Conservation (phyloP, 1,140 invertebrate genomes). For the Heliconius nattereri region DNA sequence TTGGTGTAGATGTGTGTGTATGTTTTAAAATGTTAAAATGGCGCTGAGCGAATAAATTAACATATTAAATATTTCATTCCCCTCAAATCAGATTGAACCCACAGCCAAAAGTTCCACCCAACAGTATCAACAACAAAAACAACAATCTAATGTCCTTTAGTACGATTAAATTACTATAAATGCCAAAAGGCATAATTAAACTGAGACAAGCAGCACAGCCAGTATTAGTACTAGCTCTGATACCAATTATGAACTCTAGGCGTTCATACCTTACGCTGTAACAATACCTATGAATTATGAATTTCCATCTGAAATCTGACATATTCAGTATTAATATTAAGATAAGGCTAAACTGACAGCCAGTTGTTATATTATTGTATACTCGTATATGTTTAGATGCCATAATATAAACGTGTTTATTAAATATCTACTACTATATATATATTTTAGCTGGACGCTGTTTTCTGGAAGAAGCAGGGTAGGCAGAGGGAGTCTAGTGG, state of each 20-base stretch:
- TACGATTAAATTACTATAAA: neutral
- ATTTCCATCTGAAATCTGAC: conserved; percentile 12
- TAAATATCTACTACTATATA: too few species aligned
- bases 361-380: neutral
- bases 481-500: too few species aligned
- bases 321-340: conserved; percentile 2
- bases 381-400: too few species aligned
- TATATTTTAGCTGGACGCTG: too few species aligned
- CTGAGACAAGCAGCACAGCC: neutral
- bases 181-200: conserved; percentile 7
- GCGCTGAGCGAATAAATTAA: too few species aligned
- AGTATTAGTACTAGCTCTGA: neutral
- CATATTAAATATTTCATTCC: too few species aligned
- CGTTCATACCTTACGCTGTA: neutral
- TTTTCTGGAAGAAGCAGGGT: too few species aligned
- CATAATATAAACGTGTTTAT: neutral
- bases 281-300: conserved; percentile 12
- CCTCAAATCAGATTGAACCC: too few species aligned
- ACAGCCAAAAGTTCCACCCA: too few species aligned
- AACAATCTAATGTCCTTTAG: neutral
- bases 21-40: too few species aligned
- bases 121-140: too few species aligned
- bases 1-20: too few species aligned
- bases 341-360: neutral
- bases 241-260: conserved; percentile 12